Conservation (phyloP, 1,140 invertebrate species). For the Caerostris darwini region DNA sequence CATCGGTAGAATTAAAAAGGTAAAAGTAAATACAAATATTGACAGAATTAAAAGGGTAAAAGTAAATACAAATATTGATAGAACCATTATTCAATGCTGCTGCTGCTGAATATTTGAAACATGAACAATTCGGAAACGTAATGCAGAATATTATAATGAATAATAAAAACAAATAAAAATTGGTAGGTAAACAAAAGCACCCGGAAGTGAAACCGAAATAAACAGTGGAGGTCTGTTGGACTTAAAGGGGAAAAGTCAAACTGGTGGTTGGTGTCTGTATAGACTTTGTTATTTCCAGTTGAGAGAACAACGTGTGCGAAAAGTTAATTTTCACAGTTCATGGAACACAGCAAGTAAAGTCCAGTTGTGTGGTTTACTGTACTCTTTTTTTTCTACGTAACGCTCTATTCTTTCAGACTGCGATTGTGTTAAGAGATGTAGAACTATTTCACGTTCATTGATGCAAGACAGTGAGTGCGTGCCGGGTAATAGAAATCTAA, state of each 20-base stretch:
- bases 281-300: not conserved
- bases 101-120: too few relatives aligned
- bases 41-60: too few relatives aligned
- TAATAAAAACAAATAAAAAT: not conserved
- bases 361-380: not conserved
- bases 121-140: too few relatives aligned
- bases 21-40: too few relatives aligned
- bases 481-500: not conserved
- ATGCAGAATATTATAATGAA: too few relatives aligned
- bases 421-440: not conserved
- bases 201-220: not conserved
- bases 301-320: slow-evolving; percentile 17
- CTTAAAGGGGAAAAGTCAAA: not conserved
- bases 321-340: slow-evolving; percentile 37
- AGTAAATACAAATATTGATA: too few relatives aligned
- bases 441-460: not conserved
- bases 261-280: not conserved
- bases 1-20: too few relatives aligned
- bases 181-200: not conserved
- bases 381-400: not conserved
- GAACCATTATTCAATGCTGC: too few relatives aligned
- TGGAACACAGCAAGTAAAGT: not conserved
- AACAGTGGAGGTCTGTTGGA: not conserved
- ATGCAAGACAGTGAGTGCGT: not conserved
- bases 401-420: not conserved